A percentile compares a stretch with the other conserved stretches of the same genome.
phyloP scores from a whole-genome alignment of 2,888 invertebrate genomes.

The Erebia ligea region DNA sequence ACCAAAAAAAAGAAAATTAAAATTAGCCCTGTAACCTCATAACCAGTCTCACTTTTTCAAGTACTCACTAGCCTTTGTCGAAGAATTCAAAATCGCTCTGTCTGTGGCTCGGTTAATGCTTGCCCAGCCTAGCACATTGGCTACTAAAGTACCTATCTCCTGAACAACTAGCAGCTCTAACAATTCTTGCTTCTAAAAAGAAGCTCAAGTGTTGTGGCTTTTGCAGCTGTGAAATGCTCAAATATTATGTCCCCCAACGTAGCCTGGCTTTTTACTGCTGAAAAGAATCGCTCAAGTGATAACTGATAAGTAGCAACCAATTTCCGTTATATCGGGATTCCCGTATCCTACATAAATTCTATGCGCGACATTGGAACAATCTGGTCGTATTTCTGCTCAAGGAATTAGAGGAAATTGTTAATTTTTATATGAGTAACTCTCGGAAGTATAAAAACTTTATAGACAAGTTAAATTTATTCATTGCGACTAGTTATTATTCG shows the following conservation, averaged over 20 bases:
- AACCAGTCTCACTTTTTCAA: not conserved
- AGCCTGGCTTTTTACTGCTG: too few relatives aligned
- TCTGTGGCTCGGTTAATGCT: not conserved
- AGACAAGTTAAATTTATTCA: conserved; percentile 57
- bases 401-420: conserved; percentile 41
- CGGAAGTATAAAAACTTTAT: conserved; percentile 68
- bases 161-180: too few relatives aligned
- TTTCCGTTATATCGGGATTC: too few relatives aligned
- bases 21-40: not conserved
- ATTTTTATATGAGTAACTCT: conserved; percentile 50
- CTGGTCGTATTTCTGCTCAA: not conserved
- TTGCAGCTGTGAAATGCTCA: too few relatives aligned
- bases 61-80: conserved; percentile 1
- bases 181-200: too few relatives aligned
- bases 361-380: conserved; percentile 66
- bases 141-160: not conserved
- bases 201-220: too few relatives aligned
- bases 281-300: too few relatives aligned
- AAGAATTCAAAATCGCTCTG: conserved; percentile 4
- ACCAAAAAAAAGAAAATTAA: not conserved
- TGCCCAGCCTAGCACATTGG: not conserved
- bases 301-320: too few relatives aligned
- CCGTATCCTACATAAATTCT: conserved; percentile 35
- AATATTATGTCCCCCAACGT: too few relatives aligned
- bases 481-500: conserved; percentile 49